Evolutionary conservation across 2,113 vertebrate genomes (phyloP).

Genomic region (Rhynchomys soricoides): DNA sequence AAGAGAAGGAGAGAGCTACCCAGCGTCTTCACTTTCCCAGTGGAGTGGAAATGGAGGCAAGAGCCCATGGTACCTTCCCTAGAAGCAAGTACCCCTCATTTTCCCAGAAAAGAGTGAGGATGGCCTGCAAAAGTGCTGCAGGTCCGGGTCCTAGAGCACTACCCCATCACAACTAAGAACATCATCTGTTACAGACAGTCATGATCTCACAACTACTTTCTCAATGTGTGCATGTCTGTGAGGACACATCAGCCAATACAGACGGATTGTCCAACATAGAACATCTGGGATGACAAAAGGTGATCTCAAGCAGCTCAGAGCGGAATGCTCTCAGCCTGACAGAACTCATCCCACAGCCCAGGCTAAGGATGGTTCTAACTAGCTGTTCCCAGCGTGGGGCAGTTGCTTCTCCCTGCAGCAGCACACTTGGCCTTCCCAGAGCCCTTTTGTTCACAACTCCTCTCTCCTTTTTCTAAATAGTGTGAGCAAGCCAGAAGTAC

Average conservation of each 20-base stretch:
- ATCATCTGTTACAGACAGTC: neutral
- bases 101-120: neutral
- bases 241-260: neutral
- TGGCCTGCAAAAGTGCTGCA: accelerated
- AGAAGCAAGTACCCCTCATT: accelerated
- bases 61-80: neutral
- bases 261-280: neutral
- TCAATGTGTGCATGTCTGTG: neutral
- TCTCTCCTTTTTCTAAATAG: conserved; percentile 52
- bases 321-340: neutral
- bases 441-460: conserved; percentile 49
- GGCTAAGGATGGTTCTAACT: neutral
- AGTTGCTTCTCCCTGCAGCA: neutral
- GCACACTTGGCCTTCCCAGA: conserved; percentile 1
- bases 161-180: accelerated
- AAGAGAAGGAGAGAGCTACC: neutral
- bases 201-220: neutral
- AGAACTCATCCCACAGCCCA: neutral
- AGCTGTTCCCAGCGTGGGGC: neutral
- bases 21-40: neutral
- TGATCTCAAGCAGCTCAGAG: neutral
- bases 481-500: neutral
- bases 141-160: no score
- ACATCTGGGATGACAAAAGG: neutral
- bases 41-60: neutral